A percentile compares a stretch with the other conserved stretches of the same genome.
Evolutionary conservation across 2,888 invertebrate species (phyloP).

Genomic region (Drosophila mulleri): DNA sequence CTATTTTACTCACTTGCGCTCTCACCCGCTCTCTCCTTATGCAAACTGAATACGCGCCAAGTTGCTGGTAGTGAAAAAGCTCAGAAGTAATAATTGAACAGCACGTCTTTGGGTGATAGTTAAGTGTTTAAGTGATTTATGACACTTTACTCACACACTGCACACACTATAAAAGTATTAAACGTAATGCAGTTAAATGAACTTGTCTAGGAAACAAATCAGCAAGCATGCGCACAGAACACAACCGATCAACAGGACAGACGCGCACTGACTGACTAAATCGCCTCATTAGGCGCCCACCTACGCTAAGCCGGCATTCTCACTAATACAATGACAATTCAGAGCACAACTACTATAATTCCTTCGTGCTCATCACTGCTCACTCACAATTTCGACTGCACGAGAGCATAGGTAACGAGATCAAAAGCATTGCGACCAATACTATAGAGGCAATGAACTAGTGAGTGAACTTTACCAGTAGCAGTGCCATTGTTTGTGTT

Average conservation of each 20-base stretch:
- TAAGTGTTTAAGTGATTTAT: constrained; percentile 5
- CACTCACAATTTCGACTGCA: neutral
- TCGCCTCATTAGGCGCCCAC: constrained; percentile 9
- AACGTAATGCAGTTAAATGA: neutral
- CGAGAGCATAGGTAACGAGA: neutral
- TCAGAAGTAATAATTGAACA: neutral
- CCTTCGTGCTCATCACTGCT: neutral
- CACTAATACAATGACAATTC: constrained; percentile 9
- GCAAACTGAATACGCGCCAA: constrained; percentile 2
- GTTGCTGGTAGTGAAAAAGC: neutral
- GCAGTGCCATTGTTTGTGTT: too few relatives aligned
- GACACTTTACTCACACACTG: neutral
- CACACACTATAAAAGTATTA: neutral
- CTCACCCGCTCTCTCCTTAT: neutral
- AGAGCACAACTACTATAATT: constrained; percentile 8
- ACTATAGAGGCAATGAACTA: neutral
- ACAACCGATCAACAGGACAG: constrained; percentile 14
- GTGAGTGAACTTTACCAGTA: neutral
- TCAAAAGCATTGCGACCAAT: constrained; percentile 7
- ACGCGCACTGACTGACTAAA: constrained; percentile 5
- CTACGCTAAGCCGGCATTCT: constrained; percentile 12
- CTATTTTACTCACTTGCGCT: neutral
- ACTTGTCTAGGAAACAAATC: neutral
- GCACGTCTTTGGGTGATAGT: neutral
- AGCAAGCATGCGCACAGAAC: neutral